Base-by-base conservation (phyloP, 2,888 invertebrate species). In the Pecten maximus region DNA sequence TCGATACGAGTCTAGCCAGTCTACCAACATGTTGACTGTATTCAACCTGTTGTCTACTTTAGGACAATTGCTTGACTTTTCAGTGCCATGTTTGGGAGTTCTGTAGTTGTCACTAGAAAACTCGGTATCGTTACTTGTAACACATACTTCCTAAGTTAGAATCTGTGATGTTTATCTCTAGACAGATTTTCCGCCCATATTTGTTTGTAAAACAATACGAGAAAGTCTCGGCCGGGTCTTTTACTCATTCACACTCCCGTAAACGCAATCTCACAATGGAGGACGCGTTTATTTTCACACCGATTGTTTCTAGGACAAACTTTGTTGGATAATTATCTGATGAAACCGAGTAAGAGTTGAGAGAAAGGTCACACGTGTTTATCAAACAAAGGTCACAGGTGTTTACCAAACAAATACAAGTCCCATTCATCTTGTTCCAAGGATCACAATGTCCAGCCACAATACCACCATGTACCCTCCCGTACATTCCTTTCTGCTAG, bases 191-290 rank as follows among this genome's bases (percentile, higher is more conserved):
- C 35, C 74, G 8, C 23, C 35, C 74, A 2, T 28, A 28, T 28
- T 74, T 74, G 74, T 74, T 74, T 35, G 74, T 35, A 74, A n/a
- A 28, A 74, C 74, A 74, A 74, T 74, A 74, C 74, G 74, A 74
- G 74, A 74, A 74, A 74, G 74, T 74, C 35, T 23, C 23, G 6
- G n/a, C 23, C 2, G 19, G 54, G 23, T 19, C 19, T 54, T 19
- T 54, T 54, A 74, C 74, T 10, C 12, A 15, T 74, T 74, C 35
- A 74, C 8, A 74, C 74, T 35, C 35, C 15, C 12, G 10, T 12
- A 74, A 28, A 74, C 74, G 74, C 10, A 12, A 74, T 74, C 6
- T 8, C 35, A 35, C 74, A 74, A 74, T 74, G 28, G 74, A 74
- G 35, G 23, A 60, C 19, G 35, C 28, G 74, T 74, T 35, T 35